A percentile compares a stretch with the other conserved stretches of the same genome.
These are phyloP conservation scores for Tetanocera ferruginea DNA, from an alignment of 2,888 invertebrate genomes.

Conservation along the genomic window DNA sequence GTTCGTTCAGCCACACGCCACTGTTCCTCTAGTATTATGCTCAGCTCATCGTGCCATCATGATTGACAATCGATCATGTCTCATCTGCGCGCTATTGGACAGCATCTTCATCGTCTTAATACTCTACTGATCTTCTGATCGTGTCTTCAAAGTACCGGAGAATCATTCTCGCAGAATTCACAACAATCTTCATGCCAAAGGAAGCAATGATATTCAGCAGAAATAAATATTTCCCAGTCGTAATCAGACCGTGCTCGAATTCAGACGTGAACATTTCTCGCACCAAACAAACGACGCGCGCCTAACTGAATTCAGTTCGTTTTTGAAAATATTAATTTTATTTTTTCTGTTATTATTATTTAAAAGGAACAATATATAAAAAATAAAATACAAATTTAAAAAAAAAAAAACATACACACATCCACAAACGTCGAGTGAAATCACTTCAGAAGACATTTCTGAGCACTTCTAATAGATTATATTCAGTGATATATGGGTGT, in stretches of 20 bases:
- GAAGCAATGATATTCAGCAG: conserved; percentile 27
- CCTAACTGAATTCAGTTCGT: conserved; percentile 15
- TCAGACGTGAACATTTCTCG: conserved; percentile 64
- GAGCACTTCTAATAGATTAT: conserved; percentile 54
- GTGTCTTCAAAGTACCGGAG: conserved; percentile 22
- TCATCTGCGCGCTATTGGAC: neutral
- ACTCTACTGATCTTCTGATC: neutral
- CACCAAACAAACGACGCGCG: conserved; percentile 26
- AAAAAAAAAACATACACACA: conserved; percentile 39
- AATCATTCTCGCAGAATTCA: conserved; percentile 26
- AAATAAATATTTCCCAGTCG: conserved; percentile 62
- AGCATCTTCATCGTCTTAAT: neutral
- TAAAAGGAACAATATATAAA: conserved; percentile 35
- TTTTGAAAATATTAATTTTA: conserved; percentile 14
- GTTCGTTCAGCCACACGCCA: neutral
- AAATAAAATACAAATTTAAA: conserved; percentile 16
- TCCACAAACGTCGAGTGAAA: conserved; percentile 42
- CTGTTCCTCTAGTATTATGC: neutral
- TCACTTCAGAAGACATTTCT: conserved; percentile 42
- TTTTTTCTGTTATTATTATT: conserved; percentile 32
- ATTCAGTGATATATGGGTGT: conserved; percentile 54
- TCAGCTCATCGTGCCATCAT: neutral
- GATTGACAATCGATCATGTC: conserved; percentile 20
- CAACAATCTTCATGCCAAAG: conserved; percentile 6
- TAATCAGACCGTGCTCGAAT: conserved; percentile 67